phyloP scores from a whole-genome alignment of 2,797 vertebrate species.

The Dromococcyx pavoninus region DNA sequence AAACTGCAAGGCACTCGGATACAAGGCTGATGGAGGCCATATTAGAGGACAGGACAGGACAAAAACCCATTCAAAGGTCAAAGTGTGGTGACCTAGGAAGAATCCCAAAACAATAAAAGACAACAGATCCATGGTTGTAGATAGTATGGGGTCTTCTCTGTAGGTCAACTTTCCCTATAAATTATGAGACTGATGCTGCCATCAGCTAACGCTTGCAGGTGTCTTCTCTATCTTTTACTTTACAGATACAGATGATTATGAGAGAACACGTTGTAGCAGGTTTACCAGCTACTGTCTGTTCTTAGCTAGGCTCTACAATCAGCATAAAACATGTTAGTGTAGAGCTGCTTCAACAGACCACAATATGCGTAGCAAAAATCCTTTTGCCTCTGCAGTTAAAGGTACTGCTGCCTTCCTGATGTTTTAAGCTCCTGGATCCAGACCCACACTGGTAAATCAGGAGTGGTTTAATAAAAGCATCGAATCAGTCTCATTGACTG shows the following conservation, averaged over 20 bases:
- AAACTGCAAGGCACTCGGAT: neutral
- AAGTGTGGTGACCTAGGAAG: neutral
- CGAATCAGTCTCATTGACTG: neutral
- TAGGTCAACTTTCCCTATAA: neutral
- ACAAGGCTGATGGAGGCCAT: neutral
- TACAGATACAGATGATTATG: neutral
- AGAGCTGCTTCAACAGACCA: neutral
- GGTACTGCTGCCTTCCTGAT: neutral
- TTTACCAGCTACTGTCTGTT: neutral
- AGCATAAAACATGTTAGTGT: neutral
- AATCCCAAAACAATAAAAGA: neutral
- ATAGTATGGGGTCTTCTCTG: neutral
- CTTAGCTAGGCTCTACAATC: neutral
- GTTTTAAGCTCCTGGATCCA: neutral
- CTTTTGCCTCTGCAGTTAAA: neutral
- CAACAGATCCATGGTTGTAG: neutral
- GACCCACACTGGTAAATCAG: fast-evolving
- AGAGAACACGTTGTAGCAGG: neutral
- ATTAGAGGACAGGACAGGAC: neutral
- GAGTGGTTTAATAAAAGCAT: neutral
- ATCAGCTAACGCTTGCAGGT: neutral
- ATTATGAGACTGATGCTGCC: neutral
- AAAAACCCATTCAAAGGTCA: neutral
- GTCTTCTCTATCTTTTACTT: neutral
- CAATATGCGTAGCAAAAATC: neutral